Base-by-base conservation (phyloP, 2,113 vertebrate species). In the Corythoichthys intestinalis region DNA sequence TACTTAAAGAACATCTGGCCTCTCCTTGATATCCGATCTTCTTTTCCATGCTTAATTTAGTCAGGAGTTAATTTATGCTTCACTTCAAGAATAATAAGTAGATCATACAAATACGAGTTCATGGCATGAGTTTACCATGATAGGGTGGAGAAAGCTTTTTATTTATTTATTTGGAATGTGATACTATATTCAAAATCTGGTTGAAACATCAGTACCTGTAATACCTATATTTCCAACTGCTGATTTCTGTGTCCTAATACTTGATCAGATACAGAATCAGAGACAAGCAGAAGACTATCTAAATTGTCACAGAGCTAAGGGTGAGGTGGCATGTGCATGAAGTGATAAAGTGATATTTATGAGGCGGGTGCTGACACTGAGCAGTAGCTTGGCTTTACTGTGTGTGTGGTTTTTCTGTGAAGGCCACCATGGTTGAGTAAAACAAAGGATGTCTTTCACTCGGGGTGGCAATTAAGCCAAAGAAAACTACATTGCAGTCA, bases 321-420 rank as follows among this genome's bases (percentile, higher is more conserved):
- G 50, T 46, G 3, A 75, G 76, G 78, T 72, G 61, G 71, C 77
- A 77, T 67, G 78, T 35, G 73, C 53, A 61, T 67, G 75, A 77
- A 77, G 78, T 73, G 77, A 83, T 54, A 65, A 84, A 72, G 76
- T 91, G 89, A 90, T 89, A 86, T 91, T 91, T 89, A 91, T 82
- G 86, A 88, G 53, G 88, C 87, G 89, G 74, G 80, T 54, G 75
- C 78, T 75, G 82, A 88, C 82, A 85, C 74, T 83, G 84, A 83
- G 80, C 89, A 88, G 87, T 4, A 13, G 82, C 79, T 76, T 84
- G 85, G 81, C 83, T 78, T 82, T 79, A 44, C 75, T 17, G 60
- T 47, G 77, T 67, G 74, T 73, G 71, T 66, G 79, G 50, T 58
- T 54, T 52, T 56, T 67, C 57, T 47, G 59, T 28, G 71, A 67